Evolutionary conservation across 2,797 vertebrate genomes (phyloP).

Genomic region (Pristis pectinata): DNA sequence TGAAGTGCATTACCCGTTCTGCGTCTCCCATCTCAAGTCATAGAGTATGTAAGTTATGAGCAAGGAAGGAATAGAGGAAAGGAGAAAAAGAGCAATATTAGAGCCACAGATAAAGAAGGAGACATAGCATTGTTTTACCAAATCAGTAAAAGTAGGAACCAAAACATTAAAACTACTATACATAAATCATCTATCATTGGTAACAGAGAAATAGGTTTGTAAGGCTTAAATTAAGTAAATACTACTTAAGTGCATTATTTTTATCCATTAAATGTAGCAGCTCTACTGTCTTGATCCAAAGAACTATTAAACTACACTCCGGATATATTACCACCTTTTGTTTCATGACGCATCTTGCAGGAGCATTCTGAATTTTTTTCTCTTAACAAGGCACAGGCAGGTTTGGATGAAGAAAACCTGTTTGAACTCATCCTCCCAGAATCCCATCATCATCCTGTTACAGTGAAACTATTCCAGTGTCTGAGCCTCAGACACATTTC

Average conservation of each 20-base stretch:
- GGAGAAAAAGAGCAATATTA: slow-evolving; percentile 22
- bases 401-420: background rate
- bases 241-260: background rate
- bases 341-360: background rate
- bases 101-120: slow-evolving; percentile 24
- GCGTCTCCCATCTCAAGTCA: slow-evolving; percentile 33
- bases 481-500: background rate
- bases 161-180: background rate
- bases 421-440: background rate
- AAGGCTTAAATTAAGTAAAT: background rate
- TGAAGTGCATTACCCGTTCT: slow-evolving; percentile 33
- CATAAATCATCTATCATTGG: background rate
- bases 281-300: background rate
- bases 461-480: background rate
- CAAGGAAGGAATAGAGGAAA: slow-evolving; percentile 22
- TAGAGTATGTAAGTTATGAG: slow-evolving; percentile 31
- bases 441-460: background rate
- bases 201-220: slow-evolving; percentile 9
- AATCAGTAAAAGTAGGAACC: background rate
- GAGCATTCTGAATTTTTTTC: background rate
- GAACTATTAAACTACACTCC: background rate
- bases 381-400: background rate
- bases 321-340: background rate
- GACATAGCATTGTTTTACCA: slow-evolving; percentile 18
- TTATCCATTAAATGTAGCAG: background rate